Evolutionary conservation across 2,113 vertebrate genomes (phyloP), one percentile per base, ranked within the genome.

Genomic region (Microcebus griseorufus): DNA sequence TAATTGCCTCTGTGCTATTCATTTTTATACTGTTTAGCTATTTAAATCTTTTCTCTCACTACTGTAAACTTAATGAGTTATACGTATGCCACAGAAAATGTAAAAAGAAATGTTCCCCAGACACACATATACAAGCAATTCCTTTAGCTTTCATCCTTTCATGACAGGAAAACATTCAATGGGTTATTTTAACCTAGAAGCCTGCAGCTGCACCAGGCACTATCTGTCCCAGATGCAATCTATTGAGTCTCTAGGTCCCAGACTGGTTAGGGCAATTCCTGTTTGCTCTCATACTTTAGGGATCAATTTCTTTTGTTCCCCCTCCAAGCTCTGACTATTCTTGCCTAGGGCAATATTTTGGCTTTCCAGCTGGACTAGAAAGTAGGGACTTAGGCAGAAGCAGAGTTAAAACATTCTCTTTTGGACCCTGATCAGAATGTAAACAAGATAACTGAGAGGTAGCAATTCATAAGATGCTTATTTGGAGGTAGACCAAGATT

Each of bases 1-100:
- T 93, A 90, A 92, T 76, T 84, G 18, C 29, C 23, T 94, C 4
- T 16, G 9, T 93, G 23, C 85, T 34, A 12, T 39, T 94, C 58
- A 95, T 87, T 20, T 97, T 92, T 4, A 17, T 5, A 13, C 39
- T 82, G 87, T 97, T 95, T 95, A 48, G 69, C 3, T 55, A 86
- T 62, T 87, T 87, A 96, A 84, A 73, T 79, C 5, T 20, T 88
- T 85, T 16, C 42, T 88, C 25, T 92, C 34, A 73, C 6, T n/a
- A 53, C 8, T 81, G 14, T 32, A 64, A 64, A 60, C 45, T 88
- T 90, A 64, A 82, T 83, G 39, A 92, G 88, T 90, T 91, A 91
- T 60, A 83, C n/a, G 42, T 80, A 64, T 11, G 45, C 17, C 45
- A 91, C 25, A 65, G 37, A 86, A 88, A 96, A 91, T 39, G 5